Base-by-base conservation (phyloP, 2,888 invertebrate genomes). In the Copidosoma aretas region DNA sequence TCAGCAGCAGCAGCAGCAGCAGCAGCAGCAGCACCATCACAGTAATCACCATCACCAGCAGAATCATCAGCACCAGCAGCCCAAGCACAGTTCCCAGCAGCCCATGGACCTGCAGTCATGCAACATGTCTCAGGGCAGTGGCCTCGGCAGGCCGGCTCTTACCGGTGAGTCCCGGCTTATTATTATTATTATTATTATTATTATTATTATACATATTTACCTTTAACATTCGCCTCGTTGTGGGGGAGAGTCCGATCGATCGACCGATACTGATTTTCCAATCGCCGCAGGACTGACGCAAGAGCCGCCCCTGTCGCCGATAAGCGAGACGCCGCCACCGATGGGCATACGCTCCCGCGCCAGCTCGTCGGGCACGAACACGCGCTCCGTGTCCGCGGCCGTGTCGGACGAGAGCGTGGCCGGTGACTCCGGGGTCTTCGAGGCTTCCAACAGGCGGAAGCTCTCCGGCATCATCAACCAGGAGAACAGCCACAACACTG, bases 401-500 rank as follows among this genome's bases (percentile, higher is more conserved):
- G 97, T 97, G 21, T 97, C 97, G 83, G 97, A 97, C 82, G 98
- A 98, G 83, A 97, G 96, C 57, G 97, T 98, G 70, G 97, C 98
- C 54, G 97, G 97, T 0, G 95, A 96, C 82, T 95, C 94, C 0
- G 95, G 95, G 0, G 95, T 95, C 22, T 95, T 95, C 79, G 95
- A 95, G 81, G 95, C 95, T 10, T 93, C 93, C 5, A 91, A 93
- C 76, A 87, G 89, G 62, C 85, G 85, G 72, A 79, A 84, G 68
- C 75, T 83, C 1, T 84, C 85, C 1, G 82, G 79, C 0, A 64
- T 78, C 24, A 76, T 79, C 57, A 78, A 77, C 14, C 72, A 78
- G 10, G 83, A 82, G 59, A 77, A 76, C n/a, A n/a, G n/a, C 12
- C 83, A 84, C 1, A 80, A 78, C 1, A 61, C 77, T 39, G 77